Conservation (phyloP, 2,113 vertebrate genomes). For the Cygnus atratus region DNA sequence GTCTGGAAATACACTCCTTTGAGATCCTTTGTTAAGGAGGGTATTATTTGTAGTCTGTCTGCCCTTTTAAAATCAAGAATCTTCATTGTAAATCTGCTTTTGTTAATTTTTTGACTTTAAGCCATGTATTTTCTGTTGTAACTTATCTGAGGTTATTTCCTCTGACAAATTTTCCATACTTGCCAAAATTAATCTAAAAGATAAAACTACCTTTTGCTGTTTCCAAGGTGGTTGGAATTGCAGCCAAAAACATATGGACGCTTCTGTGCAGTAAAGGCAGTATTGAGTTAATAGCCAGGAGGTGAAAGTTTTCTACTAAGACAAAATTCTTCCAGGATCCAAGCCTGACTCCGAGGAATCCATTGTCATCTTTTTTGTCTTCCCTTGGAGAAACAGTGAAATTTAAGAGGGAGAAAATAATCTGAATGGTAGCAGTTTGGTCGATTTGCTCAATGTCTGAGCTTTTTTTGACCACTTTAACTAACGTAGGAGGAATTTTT, state of each 20-base stretch:
- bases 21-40: background rate
- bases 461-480: background rate
- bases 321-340: constrained; percentile 25
- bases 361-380: constrained; percentile 18
- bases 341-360: constrained; percentile 34
- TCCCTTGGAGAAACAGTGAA: background rate
- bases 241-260: background rate
- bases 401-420: background rate
- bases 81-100: constrained; percentile 4
- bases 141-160: constrained; percentile 5
- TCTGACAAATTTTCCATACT: background rate
- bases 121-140: background rate
- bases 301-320: background rate
- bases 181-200: constrained; percentile 17
- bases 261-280: background rate
- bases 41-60: background rate
- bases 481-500: background rate
- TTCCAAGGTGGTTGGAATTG: background rate
- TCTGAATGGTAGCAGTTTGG: background rate
- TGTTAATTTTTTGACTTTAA: constrained; percentile 7
- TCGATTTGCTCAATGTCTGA: background rate
- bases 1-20: background rate
- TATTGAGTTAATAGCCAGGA: constrained; percentile 4
- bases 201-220: constrained; percentile 3
- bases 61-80: background rate